These are phyloP conservation scores for Synergus laeviventris DNA, from an alignment of 2,888 invertebrate genomes.

Conservation along the genomic window DNA sequence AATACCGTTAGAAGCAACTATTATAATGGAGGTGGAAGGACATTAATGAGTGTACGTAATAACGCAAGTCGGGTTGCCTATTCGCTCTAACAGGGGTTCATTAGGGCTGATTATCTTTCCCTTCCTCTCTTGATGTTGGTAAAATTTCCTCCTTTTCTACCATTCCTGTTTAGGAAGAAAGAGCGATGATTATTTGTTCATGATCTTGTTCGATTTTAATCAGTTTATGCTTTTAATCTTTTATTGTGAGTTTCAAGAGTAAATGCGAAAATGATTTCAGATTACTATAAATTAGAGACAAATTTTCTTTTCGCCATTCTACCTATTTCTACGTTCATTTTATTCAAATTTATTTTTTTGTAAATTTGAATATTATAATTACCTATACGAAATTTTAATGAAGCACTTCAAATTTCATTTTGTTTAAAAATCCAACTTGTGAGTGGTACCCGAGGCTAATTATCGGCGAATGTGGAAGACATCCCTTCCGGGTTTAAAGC, in stretches of 20 bases:
- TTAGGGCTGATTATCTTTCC: conserved; percentile 23
- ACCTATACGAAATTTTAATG: not conserved
- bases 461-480: not conserved
- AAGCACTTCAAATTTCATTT: not conserved
- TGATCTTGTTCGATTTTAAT: conserved; percentile 16
- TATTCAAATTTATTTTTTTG: not conserved
- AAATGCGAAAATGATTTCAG: not conserved
- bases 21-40: conserved; percentile 23
- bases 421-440: not conserved
- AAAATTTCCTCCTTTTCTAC: conserved; percentile 20
- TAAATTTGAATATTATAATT: not conserved
- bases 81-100: conserved; percentile 30
- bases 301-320: not conserved
- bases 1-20: conserved; percentile 9
- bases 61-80: conserved; percentile 32
- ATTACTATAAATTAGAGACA: not conserved
- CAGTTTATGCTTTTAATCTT: conserved; percentile 18
- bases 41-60: conserved; percentile 31
- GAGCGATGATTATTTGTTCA: conserved; percentile 11
- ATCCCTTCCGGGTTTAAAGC: not conserved
- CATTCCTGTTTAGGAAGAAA: conserved; percentile 3
- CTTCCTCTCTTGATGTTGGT: conserved; percentile 3
- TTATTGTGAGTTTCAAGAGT: conserved; percentile 10
- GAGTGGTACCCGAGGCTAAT: not conserved
- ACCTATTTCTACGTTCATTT: not conserved